Conservation (phyloP, 2,797 vertebrate species). For the Peromyscus melanophrys region DNA sequence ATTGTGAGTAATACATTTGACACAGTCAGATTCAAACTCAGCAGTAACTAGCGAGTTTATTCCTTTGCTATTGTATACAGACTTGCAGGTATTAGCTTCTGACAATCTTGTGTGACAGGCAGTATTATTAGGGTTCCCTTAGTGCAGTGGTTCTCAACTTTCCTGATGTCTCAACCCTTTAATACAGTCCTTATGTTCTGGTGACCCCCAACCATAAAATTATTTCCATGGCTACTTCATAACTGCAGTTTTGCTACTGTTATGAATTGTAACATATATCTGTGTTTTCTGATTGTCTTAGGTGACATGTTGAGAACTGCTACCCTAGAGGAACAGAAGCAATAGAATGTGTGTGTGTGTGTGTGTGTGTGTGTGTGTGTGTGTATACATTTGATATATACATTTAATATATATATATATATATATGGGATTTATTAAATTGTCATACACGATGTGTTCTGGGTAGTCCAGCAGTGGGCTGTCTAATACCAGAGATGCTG, state of each 20-base stretch:
- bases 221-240: background rate
- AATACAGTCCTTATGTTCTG: background rate
- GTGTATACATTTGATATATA: too few relatives aligned
- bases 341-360: background rate
- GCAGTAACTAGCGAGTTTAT: conserved; percentile 18
- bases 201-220: background rate
- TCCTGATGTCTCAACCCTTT: background rate
- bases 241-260: background rate
- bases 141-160: background rate
- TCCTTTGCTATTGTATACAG: background rate
- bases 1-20: conserved; percentile 48
- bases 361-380: too few relatives aligned
- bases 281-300: background rate
- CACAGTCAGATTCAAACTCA: background rate
- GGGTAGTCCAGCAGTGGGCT: background rate
- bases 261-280: background rate
- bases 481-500: background rate
- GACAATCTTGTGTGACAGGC: background rate
- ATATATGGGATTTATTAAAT: background rate
- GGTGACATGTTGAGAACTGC: background rate
- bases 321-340: background rate
- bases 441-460: background rate
- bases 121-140: background rate
- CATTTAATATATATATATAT: background rate
- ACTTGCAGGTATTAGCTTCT: conserved; percentile 9